phyloP scores from a whole-genome alignment of 2,113 vertebrate genomes.

The Sylvilagus bachmani region DNA sequence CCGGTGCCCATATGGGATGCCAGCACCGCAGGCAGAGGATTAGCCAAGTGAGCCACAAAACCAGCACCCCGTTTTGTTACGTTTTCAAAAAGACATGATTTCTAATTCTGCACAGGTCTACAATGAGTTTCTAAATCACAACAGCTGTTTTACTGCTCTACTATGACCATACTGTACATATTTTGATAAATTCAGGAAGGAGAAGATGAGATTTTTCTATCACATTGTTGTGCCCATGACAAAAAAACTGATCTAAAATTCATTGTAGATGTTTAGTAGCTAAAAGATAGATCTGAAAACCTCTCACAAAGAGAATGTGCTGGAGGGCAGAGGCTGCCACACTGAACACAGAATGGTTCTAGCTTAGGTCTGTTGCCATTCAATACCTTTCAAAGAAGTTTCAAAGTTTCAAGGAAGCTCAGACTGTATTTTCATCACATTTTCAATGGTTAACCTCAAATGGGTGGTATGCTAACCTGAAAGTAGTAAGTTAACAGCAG shows the following conservation, averaged over 20 bases:
- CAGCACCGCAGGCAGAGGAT: too few relatives aligned
- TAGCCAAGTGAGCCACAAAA: too few relatives aligned
- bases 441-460: neutral
- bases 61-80: neutral
- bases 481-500: neutral
- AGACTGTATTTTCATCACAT: neutral
- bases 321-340: neutral
- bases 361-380: neutral
- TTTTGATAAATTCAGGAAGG: neutral
- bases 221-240: neutral
- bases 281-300: conserved; percentile 12
- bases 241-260: neutral
- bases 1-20: too few relatives aligned
- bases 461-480: neutral
- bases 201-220: neutral
- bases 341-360: neutral
- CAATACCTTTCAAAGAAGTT: neutral
- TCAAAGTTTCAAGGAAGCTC: neutral
- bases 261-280: neutral
- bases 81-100: neutral
- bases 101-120: neutral
- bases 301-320: neutral
- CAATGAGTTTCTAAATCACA: neutral
- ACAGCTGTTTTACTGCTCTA: neutral
- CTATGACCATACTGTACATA: neutral